A percentile compares a stretch with the other conserved stretches of the same genome.
Conservation (phyloP, 2,888 invertebrate species). For the Eustalomyia histrio region DNA sequence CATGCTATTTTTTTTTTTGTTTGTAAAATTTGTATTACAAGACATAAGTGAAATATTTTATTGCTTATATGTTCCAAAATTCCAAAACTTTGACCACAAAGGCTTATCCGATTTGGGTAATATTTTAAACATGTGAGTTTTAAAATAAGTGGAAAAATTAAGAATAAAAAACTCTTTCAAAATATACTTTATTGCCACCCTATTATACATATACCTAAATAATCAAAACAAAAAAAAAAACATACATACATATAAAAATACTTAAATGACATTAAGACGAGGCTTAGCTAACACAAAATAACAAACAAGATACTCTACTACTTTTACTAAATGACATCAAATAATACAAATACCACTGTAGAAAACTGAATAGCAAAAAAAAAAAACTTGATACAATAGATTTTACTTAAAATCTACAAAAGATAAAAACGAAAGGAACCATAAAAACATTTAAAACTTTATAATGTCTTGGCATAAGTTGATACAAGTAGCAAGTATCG, state of each 20-base stretch:
- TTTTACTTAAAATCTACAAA: constrained; percentile 15
- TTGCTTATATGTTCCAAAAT: no score
- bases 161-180: no score
- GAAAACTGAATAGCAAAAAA: not conserved
- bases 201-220: constrained; percentile 12
- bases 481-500: not conserved
- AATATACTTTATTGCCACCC: no score
- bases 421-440: not conserved
- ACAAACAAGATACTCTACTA: constrained; percentile 1
- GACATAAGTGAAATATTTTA: no score
- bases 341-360: constrained; percentile 8
- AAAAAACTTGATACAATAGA: constrained; percentile 14
- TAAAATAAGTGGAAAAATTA: no score
- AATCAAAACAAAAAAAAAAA: constrained; percentile 11
- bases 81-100: no score
- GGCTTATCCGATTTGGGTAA: no score
- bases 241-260: constrained; percentile 4
- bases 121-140: no score
- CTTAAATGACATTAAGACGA: constrained; percentile 3
- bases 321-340: constrained; percentile 25
- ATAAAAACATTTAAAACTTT: constrained; percentile 8
- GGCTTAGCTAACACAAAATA: constrained; percentile 28
- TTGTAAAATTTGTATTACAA: no score
- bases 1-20: no score
- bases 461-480: constrained; percentile 6